phyloP scores from a whole-genome alignment of 2,113 vertebrate genomes.

The Helogale parvula region DNA sequence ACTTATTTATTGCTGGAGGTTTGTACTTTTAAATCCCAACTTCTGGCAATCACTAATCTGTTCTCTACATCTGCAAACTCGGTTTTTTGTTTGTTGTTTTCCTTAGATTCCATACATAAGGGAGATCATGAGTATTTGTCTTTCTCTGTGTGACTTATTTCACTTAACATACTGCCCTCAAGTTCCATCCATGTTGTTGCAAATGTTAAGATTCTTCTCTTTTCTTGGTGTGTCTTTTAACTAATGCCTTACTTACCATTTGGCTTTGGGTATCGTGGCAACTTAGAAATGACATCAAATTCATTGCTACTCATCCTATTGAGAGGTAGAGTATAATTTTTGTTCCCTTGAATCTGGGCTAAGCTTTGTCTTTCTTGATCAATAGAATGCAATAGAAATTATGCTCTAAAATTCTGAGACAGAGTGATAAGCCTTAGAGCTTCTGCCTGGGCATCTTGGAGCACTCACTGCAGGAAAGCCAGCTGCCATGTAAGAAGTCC shows the following conservation, averaged over 20 bases:
- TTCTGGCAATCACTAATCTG: neutral
- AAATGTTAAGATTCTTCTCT: neutral
- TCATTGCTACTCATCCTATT: neutral
- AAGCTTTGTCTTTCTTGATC: neutral
- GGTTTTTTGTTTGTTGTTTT: neutral
- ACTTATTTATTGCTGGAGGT: neutral
- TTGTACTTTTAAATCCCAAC: neutral
- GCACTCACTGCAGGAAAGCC: neutral
- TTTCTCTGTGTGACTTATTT: neutral
- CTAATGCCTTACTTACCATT: neutral
- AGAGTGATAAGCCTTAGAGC: neutral
- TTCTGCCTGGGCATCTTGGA: neutral
- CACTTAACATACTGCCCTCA: neutral
- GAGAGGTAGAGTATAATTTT: neutral
- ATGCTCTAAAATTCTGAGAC: neutral
- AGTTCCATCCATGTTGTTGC: neutral
- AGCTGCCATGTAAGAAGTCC: neutral
- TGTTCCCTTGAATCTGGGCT: neutral
- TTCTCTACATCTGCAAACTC: neutral
- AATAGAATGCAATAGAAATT: neutral
- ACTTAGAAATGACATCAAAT: neutral
- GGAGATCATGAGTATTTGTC: neutral
- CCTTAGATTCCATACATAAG: neutral
- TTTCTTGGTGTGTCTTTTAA: neutral
- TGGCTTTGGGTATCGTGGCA: neutral